Base-by-base conservation (phyloP, 2,888 invertebrate genomes). In the Melikaiella ostensackeni region DNA sequence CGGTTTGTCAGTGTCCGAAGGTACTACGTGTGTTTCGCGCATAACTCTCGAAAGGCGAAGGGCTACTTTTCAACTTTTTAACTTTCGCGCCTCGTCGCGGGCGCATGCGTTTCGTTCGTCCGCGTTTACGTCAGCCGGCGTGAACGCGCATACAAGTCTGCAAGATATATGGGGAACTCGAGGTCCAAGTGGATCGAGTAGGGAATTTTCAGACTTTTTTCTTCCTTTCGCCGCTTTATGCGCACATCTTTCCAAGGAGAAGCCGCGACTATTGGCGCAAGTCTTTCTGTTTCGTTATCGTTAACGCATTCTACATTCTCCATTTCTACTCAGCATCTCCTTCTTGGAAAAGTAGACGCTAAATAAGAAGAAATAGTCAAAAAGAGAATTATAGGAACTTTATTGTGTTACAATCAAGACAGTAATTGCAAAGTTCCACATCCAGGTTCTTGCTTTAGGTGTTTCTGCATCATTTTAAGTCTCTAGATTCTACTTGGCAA, bases 21-120 rank as follows among this genome's bases (percentile, higher is more conserved):
- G 11, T 57, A 57, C 57, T 57, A 57, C 74, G 75, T 77, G 83
- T 79, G 80, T 80, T 81, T 84, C 84, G 81, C 79, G 84, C 87
- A 86, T 87, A 88, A 86, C 87, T 88, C 86, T 82, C 77, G 81
- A 82, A 82, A 80, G 78, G 78, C 79, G 79, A 75, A 82, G 81
- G 83, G 85, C 86, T 85, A 86, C 86, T 87, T 87, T 86, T 87
- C 86, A 87, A 88, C 87, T 86, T 88, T 88, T 87, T 88, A 84
- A 81, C 80, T 79, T 75, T 75, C 80, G 78, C 77, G 81, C 74
- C 77, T 46, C 74, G 79, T 78, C 79, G 55, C 75, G 74, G 74
- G 73, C 55, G 70, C 73, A 75, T 77, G 78, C 79, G 74, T 83
- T 81, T 62, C 74, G 78, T 76, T 55, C 77, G 63, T 35, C 21